Base-by-base conservation (phyloP, 2,797 vertebrate species). In the Sebastes nivosus region DNA sequence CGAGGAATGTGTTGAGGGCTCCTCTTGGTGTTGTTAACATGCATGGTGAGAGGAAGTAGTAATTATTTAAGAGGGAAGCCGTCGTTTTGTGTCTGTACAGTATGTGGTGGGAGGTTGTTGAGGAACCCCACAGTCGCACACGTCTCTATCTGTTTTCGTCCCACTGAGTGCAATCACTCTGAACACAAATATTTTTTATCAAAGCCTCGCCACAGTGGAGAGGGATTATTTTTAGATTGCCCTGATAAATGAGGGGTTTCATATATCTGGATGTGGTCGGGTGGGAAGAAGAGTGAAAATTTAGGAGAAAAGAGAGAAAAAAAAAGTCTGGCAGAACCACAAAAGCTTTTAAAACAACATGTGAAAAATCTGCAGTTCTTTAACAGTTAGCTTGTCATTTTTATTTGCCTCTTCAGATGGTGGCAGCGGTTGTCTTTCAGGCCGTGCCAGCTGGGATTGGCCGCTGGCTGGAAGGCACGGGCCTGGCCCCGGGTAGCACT, bases 381-480 rank as follows among this genome's bases (percentile, higher is more conserved):
- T 91, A 95, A 95, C 94, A 94, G 93, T 95, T 94, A 93, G 93
- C 94, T 93, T 96, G 95, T 96, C 94, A 94, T 96, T 95, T 96
- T 95, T 95, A 96, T 96, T 95, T 94, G 93, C 91, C 91, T 94
- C 94, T 89, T 96, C 94, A 91, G 92, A 93, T 88, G 92, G 93
- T 94, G 94, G 92, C 93, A 93, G 92, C 74, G 72, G 87, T 91
- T 12, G 89, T 91, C 94, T 95, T 95, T 94, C 88, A 95, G 94
- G 87, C 79, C 0, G 46, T 93, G 95, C 95, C 95, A 96, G 92
- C 90, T 87, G 81, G 78, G 93, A 95, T 93, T 84, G 94, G 93
- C 86, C 83, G 92, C 94, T 93, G 93, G 93, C 92, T 93, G 85
- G 90, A 94, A 93, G 88, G 89, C 77, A 75, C 91, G 79, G 88